Conservation (phyloP, 2,113 vertebrate species). For the Delphinapterus leucas region DNA sequence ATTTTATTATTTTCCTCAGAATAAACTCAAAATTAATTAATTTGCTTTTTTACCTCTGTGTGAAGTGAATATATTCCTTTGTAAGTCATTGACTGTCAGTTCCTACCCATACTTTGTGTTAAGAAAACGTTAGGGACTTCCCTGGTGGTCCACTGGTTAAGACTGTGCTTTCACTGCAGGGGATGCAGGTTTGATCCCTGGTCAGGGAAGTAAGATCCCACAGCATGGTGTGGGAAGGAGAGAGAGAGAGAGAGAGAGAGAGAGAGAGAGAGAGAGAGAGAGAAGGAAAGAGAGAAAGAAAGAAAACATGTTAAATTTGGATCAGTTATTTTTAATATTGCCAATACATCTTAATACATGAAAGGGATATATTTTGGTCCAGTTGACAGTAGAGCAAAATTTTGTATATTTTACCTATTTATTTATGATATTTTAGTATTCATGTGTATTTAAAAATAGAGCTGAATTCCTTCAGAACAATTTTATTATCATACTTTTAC, state of each 20-base stretch:
- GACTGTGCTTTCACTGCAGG: too few relatives aligned
- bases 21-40: neutral
- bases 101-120: neutral
- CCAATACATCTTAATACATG: neutral
- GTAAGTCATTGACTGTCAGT: neutral
- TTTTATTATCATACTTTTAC: neutral
- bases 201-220: too few relatives aligned
- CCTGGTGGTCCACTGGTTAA: too few relatives aligned
- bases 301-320: neutral
- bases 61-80: neutral
- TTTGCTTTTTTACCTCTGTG: neutral
- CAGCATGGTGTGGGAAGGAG: too few relatives aligned
- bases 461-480: neutral
- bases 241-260: too few relatives aligned
- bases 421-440: neutral
- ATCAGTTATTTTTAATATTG: neutral
- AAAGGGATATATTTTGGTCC: neutral
- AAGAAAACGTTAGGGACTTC: neutral
- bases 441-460: neutral
- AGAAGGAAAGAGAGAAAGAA: too few relatives aligned
- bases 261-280: too few relatives aligned
- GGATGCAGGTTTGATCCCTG: too few relatives aligned
- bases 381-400: neutral
- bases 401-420: neutral
- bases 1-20: conserved; percentile 21